A percentile compares a stretch with the other conserved stretches of the same genome.
phyloP scores from a whole-genome alignment of 1,140 invertebrate species.

The Eueides isabella region DNA sequence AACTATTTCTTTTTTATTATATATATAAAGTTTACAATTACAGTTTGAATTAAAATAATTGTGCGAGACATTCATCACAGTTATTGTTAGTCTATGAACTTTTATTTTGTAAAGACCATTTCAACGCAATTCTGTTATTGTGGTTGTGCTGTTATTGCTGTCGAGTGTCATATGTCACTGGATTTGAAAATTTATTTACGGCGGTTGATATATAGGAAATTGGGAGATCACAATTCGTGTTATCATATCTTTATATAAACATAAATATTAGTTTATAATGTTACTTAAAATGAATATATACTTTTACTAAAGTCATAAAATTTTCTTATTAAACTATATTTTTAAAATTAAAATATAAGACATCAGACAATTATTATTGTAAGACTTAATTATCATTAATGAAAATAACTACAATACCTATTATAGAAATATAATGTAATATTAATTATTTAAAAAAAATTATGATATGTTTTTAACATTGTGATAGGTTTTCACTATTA shows the following conservation, averaged over 20 bases:
- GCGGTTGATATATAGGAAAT: no score
- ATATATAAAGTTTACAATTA: no score
- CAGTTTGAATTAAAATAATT: slow-evolving; percentile 4
- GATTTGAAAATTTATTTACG: slow-evolving; percentile 3
- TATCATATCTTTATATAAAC: no score
- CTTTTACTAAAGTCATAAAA: no score
- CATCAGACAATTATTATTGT: no score
- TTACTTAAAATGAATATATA: no score
- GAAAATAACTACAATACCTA: neutral
- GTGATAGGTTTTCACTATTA: neutral
- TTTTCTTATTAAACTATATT: no score
- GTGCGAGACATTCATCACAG: neutral
- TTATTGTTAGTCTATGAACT: neutral
- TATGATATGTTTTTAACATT: neutral
- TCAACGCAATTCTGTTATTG: no score
- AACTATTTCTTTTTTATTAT: no score
- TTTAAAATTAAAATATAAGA: no score
- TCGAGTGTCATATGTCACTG: neutral
- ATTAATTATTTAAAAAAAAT: neutral
- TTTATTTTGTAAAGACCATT: slow-evolving; percentile 16
- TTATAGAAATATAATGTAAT: neutral
- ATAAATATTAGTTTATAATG: no score
- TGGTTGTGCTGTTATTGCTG: neutral
- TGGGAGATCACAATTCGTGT: no score
- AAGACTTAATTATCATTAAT: neutral